Conservation (phyloP, 2,888 invertebrate species). For the Caenorhabditis afra region DNA sequence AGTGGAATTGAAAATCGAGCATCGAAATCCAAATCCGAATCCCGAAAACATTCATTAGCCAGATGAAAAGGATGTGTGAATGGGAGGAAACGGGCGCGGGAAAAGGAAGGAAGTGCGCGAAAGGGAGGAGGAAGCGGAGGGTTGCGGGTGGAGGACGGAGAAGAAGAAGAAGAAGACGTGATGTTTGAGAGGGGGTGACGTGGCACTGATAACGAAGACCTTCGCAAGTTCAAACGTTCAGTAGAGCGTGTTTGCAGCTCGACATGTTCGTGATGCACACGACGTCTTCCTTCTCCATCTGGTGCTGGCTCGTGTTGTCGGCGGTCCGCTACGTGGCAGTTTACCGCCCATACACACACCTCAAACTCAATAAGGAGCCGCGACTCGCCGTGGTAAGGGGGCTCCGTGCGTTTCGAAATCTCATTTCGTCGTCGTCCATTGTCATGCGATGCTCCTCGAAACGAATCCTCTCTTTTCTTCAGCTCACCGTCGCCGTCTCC, state of each 20-base stretch:
- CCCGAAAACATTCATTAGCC: conserved; percentile 48
- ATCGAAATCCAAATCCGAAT: too few species aligned
- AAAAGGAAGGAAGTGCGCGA: conserved; percentile 32
- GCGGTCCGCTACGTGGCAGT: conserved; percentile 77
- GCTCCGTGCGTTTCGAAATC: conserved; percentile 6
- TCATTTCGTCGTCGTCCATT: conserved; percentile 17
- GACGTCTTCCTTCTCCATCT: conserved; percentile 76
- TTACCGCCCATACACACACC: conserved; percentile 77
- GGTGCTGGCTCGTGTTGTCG: conserved; percentile 78
- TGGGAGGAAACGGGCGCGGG: background rate
- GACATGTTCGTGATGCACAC: conserved; percentile 77
- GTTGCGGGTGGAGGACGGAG: background rate
- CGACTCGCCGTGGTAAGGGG: conserved; percentile 71
- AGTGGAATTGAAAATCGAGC: conserved; percentile 2
- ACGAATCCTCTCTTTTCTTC: conserved; percentile 23
- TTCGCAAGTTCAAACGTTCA: background rate
- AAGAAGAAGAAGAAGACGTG: conserved; percentile 11
- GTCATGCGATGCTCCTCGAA: background rate
- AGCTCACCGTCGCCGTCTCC: conserved; percentile 68
- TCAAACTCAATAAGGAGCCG: conserved; percentile 74
- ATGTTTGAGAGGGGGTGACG: conserved; percentile 13
- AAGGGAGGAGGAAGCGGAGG: background rate
- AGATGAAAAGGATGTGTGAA: conserved; percentile 36
- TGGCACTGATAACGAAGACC: background rate
- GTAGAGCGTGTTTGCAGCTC: conserved; percentile 62